These are phyloP conservation scores for Cataglyphis hispanica DNA, from an alignment of 1,140 invertebrate genomes.

Conservation along the genomic window DNA sequence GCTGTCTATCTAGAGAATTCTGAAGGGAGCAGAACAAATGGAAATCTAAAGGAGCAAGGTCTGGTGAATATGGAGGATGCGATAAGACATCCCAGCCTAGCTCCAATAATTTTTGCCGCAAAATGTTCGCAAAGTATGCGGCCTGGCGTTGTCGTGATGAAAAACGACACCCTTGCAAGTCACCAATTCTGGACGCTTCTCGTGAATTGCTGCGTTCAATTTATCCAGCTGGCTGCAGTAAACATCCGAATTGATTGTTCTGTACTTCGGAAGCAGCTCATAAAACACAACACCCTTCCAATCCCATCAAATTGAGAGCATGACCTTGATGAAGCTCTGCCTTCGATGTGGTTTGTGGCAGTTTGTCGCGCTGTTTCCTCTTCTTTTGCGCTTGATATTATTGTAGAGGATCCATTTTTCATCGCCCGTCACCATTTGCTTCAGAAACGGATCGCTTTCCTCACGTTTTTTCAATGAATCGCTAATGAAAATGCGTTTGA, in stretches of 20 bases:
- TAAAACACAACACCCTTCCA: constrained; percentile 62
- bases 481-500: not conserved
- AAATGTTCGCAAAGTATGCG: not conserved
- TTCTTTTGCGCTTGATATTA: constrained; percentile 30
- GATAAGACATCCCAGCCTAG: not conserved
- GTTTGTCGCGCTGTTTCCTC: not conserved
- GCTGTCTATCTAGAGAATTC: not conserved
- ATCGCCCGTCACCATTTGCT: not conserved
- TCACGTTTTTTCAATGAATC: not conserved
- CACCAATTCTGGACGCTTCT: constrained; percentile 24
- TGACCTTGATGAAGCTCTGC: constrained; percentile 39
- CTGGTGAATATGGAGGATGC: not conserved
- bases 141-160: constrained; percentile 14
- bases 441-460: constrained; percentile 20
- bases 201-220: constrained; percentile 26
- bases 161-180: not conserved
- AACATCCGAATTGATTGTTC: constrained; percentile 69
- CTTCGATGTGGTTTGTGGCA: constrained; percentile 1
- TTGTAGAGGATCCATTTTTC: constrained; percentile 25
- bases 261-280: constrained; percentile 69
- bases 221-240: constrained; percentile 15
- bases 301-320: constrained; percentile 66
- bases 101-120: constrained; percentile 6
- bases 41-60: not conserved
- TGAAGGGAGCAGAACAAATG: not conserved